These are phyloP conservation scores for Whitmania pigra DNA, from an alignment of 1,140 invertebrate genomes.

Conservation along the genomic window DNA sequence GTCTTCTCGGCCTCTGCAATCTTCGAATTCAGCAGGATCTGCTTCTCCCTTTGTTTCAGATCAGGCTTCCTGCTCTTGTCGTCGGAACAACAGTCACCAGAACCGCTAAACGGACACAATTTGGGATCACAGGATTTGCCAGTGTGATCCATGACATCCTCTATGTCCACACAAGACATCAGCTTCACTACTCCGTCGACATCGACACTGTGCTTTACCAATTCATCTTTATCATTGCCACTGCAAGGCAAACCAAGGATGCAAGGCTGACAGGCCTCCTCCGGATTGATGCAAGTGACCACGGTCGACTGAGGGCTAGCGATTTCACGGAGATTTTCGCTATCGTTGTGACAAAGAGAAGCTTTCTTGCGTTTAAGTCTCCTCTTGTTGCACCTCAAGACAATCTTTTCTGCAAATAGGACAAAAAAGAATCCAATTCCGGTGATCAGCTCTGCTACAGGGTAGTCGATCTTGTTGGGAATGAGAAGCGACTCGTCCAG, in stretches of 20 bases:
- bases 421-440: constrained; percentile 70
- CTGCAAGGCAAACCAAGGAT: constrained; percentile 6
- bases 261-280: constrained; percentile 7
- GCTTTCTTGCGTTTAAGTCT: constrained; percentile 14
- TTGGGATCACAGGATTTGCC: constrained; percentile 1
- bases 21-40: background rate
- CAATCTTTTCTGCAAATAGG: constrained; percentile 65
- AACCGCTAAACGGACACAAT: constrained; percentile 15
- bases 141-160: background rate
- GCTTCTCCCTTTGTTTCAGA: constrained; percentile 10
- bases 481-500: constrained; percentile 16
- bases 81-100: constrained; percentile 19
- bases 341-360: background rate
- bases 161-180: background rate
- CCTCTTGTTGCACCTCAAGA: constrained; percentile 41
- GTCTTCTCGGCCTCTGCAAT: background rate
- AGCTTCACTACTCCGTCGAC: constrained; percentile 11
- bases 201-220: background rate
- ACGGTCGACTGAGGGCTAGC: background rate
- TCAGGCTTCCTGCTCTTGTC: constrained; percentile 1
- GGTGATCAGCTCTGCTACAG: constrained; percentile 56
- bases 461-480: constrained; percentile 40
- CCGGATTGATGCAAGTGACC: background rate
- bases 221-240: background rate
- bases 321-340: background rate